Evolutionary conservation across 2,113 vertebrate species (phyloP), one percentile per base, ranked within the genome.

Genomic region (Podilymbus podiceps): DNA sequence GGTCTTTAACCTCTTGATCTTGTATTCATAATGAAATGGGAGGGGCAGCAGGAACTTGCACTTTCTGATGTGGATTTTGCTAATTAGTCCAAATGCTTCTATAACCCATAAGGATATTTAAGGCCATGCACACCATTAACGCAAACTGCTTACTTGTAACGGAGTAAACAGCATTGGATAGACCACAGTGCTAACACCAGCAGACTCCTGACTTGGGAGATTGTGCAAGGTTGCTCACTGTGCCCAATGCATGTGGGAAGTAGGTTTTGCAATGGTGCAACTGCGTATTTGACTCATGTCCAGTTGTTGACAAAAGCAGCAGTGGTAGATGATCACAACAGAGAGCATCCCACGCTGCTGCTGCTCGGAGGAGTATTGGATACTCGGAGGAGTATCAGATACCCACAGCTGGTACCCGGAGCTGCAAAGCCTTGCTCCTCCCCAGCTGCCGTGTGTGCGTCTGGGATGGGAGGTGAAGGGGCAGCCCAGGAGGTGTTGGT

Each of bases 21-120:
- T n/a, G 7, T 87, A 21, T 62, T 94, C 93, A 23, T 77, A 62
- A 90, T 44, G 90, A 86, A 93, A 84, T 2, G n/a, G 89, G 88
- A 94, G 89, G 74, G 44, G 74, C 6, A 59, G 59, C 73, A 86
- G 91, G 91, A 91, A 93, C 87, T 56, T 63, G 71, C 24, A 10
- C 44, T 87, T 97, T 87, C 68, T 94, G 50, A 75, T 90, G 94
- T 95, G 93, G 91, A 95, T 84, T 87, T 84, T 44, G 11, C 62
- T 85, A 83, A 96, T 94, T 93, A 84, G 60, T n/a, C 53, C 40
- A 78, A 91, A 24, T 67, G 60, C 21, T 90, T 74, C 72, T 82
- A 0, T 12, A 91, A 71, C 64, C 18, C 23, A 6, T 4, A 21
- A 4, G 72, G 83, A 13, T 80, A 35, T 90, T 89, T 49, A 44